Conservation (phyloP, 2,113 vertebrate genomes). For the Microtus oregoni region DNA sequence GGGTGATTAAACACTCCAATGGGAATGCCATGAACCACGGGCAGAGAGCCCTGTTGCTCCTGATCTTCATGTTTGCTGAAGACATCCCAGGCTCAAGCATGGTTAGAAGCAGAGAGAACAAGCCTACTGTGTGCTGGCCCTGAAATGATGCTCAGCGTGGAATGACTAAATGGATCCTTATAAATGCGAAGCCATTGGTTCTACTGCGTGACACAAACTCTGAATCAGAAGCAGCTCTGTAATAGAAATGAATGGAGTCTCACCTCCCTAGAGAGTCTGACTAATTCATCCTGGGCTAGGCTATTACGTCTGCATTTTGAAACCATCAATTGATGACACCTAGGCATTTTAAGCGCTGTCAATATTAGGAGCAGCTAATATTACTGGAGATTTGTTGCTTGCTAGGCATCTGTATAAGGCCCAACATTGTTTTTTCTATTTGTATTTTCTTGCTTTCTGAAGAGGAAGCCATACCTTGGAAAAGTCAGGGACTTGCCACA, state of each 20-base stretch:
- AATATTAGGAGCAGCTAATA: not conserved
- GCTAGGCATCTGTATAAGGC: not conserved
- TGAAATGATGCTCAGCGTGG: too few species aligned
- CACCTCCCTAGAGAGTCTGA: not conserved
- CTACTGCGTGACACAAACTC: not conserved
- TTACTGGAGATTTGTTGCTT: not conserved
- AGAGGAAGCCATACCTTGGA: not conserved
- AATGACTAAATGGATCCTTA: not conserved
- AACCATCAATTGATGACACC: not conserved
- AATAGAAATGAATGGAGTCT: not conserved
- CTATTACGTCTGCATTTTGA: not conserved
- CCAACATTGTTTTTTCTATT: not conserved
- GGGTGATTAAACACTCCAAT: conserved; percentile 81
- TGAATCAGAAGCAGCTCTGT: not conserved
- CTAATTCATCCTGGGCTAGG: not conserved
- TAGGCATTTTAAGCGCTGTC: not conserved
- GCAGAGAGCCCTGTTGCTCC: conserved; percentile 66
- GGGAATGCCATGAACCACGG: conserved; percentile 24
- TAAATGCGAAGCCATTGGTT: not conserved
- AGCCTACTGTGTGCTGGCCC: not conserved
- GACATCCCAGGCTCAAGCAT: not conserved
- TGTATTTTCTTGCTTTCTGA: not conserved
- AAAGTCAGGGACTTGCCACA: not conserved
- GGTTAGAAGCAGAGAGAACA: not conserved
- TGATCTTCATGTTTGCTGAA: not conserved